phyloP scores from a whole-genome alignment of 2,888 invertebrate genomes.

The Parthenolecanium corni region DNA sequence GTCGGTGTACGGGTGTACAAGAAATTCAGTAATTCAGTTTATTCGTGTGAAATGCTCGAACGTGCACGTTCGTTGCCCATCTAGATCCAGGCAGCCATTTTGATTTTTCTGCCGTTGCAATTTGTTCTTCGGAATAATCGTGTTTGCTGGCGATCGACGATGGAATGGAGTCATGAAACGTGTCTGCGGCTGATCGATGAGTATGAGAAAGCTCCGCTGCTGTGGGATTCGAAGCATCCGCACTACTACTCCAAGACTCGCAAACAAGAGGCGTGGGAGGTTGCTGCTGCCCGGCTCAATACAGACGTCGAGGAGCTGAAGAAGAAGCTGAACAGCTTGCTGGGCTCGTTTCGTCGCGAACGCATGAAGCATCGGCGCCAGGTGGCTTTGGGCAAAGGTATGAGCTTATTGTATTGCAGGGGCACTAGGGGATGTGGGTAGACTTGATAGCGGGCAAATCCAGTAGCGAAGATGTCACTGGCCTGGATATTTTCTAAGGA shows the following conservation, averaged over 20 bases:
- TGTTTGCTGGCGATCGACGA: neutral
- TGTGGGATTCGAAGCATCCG: conserved; percentile 30
- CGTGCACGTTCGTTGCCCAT: too few relatives aligned
- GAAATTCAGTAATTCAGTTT: too few relatives aligned
- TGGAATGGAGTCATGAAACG: conserved; percentile 30
- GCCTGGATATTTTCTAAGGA: too few relatives aligned
- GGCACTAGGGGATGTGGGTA: neutral
- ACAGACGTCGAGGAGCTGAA: neutral
- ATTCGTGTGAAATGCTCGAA: too few relatives aligned
- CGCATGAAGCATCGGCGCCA: neutral
- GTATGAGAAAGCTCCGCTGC: conserved; percentile 24
- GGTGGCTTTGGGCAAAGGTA: conserved; percentile 6
- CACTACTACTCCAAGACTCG: conserved; percentile 27
- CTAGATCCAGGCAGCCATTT: too few relatives aligned
- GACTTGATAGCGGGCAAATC: neutral
- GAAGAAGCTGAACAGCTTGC: conserved; percentile 15
- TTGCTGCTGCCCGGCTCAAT: conserved; percentile 17
- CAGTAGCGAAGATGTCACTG: too few relatives aligned
- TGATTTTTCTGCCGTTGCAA: too few relatives aligned
- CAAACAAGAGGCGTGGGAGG: conserved; percentile 30
- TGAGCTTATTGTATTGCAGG: neutral
- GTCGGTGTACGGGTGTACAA: too few relatives aligned
- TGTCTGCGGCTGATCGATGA: conserved; percentile 28
- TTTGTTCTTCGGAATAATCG: too few relatives aligned
- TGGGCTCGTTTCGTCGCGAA: conserved; percentile 9